Base-by-base conservation (phyloP, 2,113 vertebrate genomes). In the Ictalurus furcatus region DNA sequence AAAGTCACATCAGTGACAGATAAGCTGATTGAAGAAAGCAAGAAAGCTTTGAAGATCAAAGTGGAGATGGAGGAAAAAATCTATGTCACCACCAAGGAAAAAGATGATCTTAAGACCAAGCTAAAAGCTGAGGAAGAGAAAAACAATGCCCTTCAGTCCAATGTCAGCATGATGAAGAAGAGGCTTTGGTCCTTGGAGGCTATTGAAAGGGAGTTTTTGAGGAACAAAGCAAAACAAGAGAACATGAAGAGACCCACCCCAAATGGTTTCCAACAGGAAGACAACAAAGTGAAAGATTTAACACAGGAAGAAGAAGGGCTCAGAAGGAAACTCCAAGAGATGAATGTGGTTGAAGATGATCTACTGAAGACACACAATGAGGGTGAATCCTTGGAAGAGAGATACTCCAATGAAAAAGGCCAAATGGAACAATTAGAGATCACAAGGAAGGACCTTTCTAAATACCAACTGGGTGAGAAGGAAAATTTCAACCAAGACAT, bases 251-350 rank as follows among this genome's bases (percentile, higher is more conserved):
- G 94, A 5, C 96, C 96, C 65, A 91, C 92, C 48, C 93, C 94
- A 80, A 95, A 97, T 90, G 92, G 90, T 85, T 95, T 95, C 91
- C 97, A 98, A 87, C 97, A 98, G 84, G 98, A 99, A 91, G 97
- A 99, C 93, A 99, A 98, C 94, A 98, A 98, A 94, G 96, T 99
- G 59, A 98, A 97, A 94, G 98, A 99, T 87, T 95, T 99, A 92
- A 97, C 97, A 23, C 97, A 99, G 92, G 98, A 99, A 93, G 97
- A 99, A 4, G 98, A 99, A 90, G 95, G 96, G 56, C 96, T 99
- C 84, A 96, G 96, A 83, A 93, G 96, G 86, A 99, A 97, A 91
- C 93, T 99, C 79, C 98, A 97, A 80, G 97, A 98, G 89, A 97
- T 98, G 96, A 98, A 97, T 92, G 96, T 97, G 28, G 96, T 97